Percentiles rank a stretch among this genome's conserved stretches.
Conservation (phyloP, 2,888 invertebrate genomes). For the Coenonympha glycerion region DNA sequence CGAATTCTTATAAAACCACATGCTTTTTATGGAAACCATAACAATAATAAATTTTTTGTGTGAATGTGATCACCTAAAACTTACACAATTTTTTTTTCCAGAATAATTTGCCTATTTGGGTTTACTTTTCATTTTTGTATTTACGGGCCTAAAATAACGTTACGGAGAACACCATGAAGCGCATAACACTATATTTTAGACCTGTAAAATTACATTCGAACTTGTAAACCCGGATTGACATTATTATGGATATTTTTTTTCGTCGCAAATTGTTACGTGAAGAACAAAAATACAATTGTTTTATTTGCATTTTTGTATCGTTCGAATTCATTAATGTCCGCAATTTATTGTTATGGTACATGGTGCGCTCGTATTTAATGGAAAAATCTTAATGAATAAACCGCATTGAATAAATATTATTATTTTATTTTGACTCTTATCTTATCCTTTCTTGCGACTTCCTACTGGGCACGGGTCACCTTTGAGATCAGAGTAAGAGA, state of each 20-base stretch:
- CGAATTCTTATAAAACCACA: conserved; percentile 26
- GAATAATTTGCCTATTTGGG: too few species aligned
- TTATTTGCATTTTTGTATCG: neutral
- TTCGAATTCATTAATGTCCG: conserved; percentile 9
- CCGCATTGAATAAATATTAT: conserved; percentile 56
- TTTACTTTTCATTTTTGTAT: too few species aligned
- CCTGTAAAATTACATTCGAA: too few species aligned
- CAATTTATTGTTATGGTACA: conserved; percentile 59
- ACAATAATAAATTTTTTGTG: too few species aligned
- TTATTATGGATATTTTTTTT: neutral
- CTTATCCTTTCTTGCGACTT: too few species aligned
- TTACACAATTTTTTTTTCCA: neutral
- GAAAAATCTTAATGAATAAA: conserved; percentile 64
- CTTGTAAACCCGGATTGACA: neutral
- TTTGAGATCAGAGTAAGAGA: too few species aligned
- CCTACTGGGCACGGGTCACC: too few species aligned
- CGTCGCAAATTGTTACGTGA: neutral
- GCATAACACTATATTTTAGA: too few species aligned
- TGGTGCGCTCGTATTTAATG: conserved; percentile 73
- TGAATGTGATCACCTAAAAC: neutral
- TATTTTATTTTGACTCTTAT: conserved; percentile 16
- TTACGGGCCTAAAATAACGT: neutral
- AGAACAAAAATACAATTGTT: neutral
- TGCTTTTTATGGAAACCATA: conserved; percentile 25
- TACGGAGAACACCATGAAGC: too few species aligned